Conservation (phyloP, 2,888 invertebrate genomes). For the Eurytoma adleriae region DNA sequence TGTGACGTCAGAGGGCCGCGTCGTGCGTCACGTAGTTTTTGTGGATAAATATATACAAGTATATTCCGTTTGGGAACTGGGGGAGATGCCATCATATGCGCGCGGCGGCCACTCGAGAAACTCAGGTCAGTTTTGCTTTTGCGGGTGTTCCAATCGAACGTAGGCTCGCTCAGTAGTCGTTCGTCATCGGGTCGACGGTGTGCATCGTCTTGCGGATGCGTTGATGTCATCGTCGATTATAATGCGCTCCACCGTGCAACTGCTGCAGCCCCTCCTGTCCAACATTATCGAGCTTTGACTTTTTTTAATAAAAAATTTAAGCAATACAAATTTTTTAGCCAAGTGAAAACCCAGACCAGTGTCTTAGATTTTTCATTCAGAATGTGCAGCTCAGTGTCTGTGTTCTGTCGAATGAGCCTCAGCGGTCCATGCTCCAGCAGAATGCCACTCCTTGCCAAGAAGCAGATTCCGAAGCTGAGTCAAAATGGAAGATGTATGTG, state of each 20-base stretch:
- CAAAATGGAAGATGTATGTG: constrained; percentile 24
- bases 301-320: constrained; percentile 7
- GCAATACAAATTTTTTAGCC: neutral
- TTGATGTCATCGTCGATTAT: constrained; percentile 15
- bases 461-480: constrained; percentile 13
- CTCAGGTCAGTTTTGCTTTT: too few relatives aligned
- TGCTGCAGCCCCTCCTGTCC: constrained; percentile 5
- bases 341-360: constrained; percentile 11
- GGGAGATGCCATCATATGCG: constrained; percentile 15
- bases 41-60: neutral
- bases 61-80: neutral
- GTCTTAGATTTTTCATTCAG: constrained; percentile 1
- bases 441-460: constrained; percentile 18
- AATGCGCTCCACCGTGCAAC: constrained; percentile 11
- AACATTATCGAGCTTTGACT: constrained; percentile 25
- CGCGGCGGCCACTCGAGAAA: neutral
- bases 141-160: constrained; percentile 21
- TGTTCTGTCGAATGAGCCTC: constrained; percentile 50
- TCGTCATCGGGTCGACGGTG: constrained; percentile 39
- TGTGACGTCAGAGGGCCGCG: constrained; percentile 48
- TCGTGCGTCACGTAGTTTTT: constrained; percentile 41
- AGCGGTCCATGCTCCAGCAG: constrained; percentile 42
- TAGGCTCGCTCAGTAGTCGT: constrained; percentile 22
- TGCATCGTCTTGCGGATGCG: constrained; percentile 5
- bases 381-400: constrained; percentile 61